Evolutionary conservation across 2,888 invertebrate genomes (phyloP), one percentile per base, ranked within the genome.

Genomic region (Steinernema hermaphroditum): DNA sequence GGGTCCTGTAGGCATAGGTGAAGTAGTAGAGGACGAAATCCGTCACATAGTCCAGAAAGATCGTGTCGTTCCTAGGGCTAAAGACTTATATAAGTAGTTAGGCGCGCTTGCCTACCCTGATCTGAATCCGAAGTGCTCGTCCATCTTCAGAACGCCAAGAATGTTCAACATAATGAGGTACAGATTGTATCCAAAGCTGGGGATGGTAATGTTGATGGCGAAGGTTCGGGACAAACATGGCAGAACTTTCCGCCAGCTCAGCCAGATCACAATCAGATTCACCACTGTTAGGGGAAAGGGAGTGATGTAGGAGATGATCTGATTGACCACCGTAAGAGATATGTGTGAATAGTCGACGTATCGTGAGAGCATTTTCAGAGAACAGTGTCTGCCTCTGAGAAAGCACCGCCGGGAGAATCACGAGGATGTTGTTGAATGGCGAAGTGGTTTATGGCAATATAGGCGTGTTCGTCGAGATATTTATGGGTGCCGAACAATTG

Each of bases 11-110:
- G 24, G n/a, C 9, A 27, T 54, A 54, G 54, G 27, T 54, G 27
- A 2, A 54, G 54, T 54, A 54, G 54, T 54, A 54, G 27, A 54
- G 54, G 6, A 16, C 27, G 54, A 54, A 54, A 16, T 54, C 54
- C 6, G 54, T 54, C 6, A 22, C 22, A 27, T 27, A 54, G 54
- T 54, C 54, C 27, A 54, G 27, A 24, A 54, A 54, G 54, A 54
- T 54, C 54, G 19, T 22, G 27, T 16, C 16, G n/a, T 46, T 19
- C 16, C 46, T 46, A 16, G 16, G 16, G 19, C 19, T 54, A 16
- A 54, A 54, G 2, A 12, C 9, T 54, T 19, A 49, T n/a, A 49
- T 19, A 19, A 19, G 19, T 12, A 19, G 6, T n/a, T 49, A 6
- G 6, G 19, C 16, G 16, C 6, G 49, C 19, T 19, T 49, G n/a